These are phyloP conservation scores for Chrysomela aeneicollis DNA, from an alignment of 2,888 invertebrate species.

Conservation along the genomic window DNA sequence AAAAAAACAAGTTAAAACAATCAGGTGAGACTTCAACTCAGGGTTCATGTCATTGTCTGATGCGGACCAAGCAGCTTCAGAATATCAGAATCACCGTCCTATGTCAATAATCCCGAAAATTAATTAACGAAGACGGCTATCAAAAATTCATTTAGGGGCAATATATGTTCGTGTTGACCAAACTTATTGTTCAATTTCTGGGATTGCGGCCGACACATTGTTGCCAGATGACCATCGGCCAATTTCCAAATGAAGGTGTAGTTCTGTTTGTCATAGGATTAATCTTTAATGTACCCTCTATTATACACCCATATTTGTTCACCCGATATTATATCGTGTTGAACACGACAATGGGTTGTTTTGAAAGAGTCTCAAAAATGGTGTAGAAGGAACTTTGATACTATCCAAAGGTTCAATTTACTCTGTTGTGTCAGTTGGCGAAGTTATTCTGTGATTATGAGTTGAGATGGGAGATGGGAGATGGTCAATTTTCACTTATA, in stretches of 20 bases:
- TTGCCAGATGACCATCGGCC: constrained; percentile 45
- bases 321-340: background rate
- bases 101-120: constrained; percentile 39
- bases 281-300: background rate
- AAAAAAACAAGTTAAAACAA: too few species aligned
- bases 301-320: background rate
- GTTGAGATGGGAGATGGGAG: too few species aligned
- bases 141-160: constrained; percentile 38
- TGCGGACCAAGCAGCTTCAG: too few species aligned
- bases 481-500: too few species aligned
- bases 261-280: background rate
- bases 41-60: too few species aligned
- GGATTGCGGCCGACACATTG: constrained; percentile 33
- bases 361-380: too few species aligned
- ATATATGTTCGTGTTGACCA: constrained; percentile 35
- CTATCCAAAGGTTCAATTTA: too few species aligned
- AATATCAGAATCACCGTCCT: constrained; percentile 22
- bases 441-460: too few species aligned
- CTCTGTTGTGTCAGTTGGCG: too few species aligned
- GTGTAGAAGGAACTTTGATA: too few species aligned
- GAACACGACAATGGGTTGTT: background rate
- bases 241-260: constrained; percentile 21
- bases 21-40: too few species aligned
- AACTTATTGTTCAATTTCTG: constrained; percentile 47
- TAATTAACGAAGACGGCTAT: constrained; percentile 37